Conservation (phyloP, 1,140 invertebrate species). For the Cheumatopsyche charites region DNA sequence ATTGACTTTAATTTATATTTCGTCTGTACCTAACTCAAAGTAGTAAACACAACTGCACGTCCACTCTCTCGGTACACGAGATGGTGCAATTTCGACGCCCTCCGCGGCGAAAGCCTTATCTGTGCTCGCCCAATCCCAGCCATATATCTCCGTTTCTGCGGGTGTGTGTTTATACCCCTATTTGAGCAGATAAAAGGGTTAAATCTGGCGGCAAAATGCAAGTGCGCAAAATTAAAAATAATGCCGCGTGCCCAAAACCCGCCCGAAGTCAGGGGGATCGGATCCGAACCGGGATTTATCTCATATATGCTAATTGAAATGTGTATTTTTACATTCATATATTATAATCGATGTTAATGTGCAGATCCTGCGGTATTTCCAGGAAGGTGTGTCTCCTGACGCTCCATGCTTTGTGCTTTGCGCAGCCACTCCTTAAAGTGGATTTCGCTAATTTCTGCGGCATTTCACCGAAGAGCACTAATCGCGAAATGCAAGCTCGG, state of each 20-base stretch:
- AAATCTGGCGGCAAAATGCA: slow-evolving; percentile 31
- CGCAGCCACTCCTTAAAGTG: slow-evolving; percentile 30
- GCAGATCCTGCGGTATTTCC: no score
- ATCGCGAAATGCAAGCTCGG: slow-evolving; percentile 33
- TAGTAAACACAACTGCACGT: slow-evolving; percentile 37
- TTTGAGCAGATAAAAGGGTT: slow-evolving; percentile 41
- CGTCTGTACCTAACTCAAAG: no score
- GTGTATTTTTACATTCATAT: no score
- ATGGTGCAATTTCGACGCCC: slow-evolving; percentile 42
- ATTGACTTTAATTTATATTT: no score
- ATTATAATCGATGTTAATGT: no score
- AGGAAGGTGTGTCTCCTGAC: neutral
- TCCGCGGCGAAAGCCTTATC: slow-evolving; percentile 32
- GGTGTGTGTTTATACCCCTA: slow-evolving; percentile 30
- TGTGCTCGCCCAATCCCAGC: slow-evolving; percentile 41
- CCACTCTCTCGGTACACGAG: slow-evolving; percentile 29
- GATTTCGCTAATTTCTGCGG: slow-evolving; percentile 41
- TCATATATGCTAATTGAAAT: no score
- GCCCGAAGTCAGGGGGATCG: neutral
- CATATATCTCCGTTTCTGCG: slow-evolving; percentile 33
- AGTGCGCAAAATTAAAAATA: slow-evolving; percentile 12
- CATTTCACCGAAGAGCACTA: slow-evolving; percentile 24
- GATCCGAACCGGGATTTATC: no score
- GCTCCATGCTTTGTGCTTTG: slow-evolving; percentile 19
- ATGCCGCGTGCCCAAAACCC: neutral